Percentiles rank a stretch among this genome's conserved stretches.
These are phyloP conservation scores for Dunckerocampus dactyliophorus DNA, from an alignment of 2,113 vertebrate genomes.

Conservation along the genomic window DNA sequence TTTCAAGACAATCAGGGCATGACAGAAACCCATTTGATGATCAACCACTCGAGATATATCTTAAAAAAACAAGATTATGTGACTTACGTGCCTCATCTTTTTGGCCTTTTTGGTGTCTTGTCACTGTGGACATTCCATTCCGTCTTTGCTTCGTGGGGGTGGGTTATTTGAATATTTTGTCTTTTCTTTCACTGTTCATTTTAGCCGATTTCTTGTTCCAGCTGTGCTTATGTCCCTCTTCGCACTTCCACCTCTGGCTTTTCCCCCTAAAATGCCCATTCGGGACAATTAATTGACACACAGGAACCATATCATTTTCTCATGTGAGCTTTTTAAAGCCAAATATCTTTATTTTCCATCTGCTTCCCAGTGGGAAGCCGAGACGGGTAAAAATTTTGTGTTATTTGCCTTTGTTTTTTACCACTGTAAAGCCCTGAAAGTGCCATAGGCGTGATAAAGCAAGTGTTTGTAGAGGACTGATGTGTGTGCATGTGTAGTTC, in stretches of 20 bases:
- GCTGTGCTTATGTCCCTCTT: conserved; percentile 56
- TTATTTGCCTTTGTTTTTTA: conserved; percentile 20
- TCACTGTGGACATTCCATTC: conserved; percentile 26
- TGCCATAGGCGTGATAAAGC: conserved; percentile 59
- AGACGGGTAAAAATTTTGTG: conserved; percentile 50
- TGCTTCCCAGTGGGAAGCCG: conserved; percentile 42
- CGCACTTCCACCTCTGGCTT: conserved; percentile 42
- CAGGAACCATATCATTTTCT: conserved; percentile 17
- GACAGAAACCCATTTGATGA: conserved; percentile 16
- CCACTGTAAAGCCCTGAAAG: conserved; percentile 68
- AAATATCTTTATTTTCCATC: conserved; percentile 32
- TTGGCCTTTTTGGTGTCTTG: conserved; percentile 27
- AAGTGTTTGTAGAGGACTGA: conserved; percentile 52
- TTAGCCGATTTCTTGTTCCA: conserved; percentile 54
- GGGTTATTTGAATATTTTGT: conserved; percentile 21
- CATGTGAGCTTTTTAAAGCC: conserved; percentile 18
- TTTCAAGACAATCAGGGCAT: neutral
- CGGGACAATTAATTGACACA: conserved; percentile 1
- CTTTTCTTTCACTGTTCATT: conserved; percentile 42
- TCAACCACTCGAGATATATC: conserved; percentile 17
- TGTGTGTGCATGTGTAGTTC: conserved; percentile 40
- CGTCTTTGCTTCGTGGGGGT: conserved; percentile 17
- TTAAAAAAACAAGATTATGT: conserved; percentile 25
- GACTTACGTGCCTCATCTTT: conserved; percentile 48
- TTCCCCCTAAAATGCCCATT: neutral